Evolutionary conservation across 2,797 vertebrate genomes (phyloP).

Genomic region (Euthynnus affinis): DNA sequence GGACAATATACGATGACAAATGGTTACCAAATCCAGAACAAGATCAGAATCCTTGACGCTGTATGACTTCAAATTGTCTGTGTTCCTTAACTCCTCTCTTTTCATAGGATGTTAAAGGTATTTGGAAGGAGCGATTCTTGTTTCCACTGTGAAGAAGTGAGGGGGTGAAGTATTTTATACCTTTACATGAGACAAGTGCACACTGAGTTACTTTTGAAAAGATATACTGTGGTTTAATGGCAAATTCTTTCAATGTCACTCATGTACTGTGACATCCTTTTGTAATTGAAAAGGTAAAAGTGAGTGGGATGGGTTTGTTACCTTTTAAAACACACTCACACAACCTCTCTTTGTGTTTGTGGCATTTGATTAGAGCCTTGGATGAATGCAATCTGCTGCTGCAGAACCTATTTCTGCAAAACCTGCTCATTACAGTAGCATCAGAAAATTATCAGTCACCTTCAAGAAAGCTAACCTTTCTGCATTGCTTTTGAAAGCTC

Average conservation of each 20-base stretch:
- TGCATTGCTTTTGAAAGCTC: constrained; percentile 2
- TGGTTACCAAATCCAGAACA: constrained; percentile 35
- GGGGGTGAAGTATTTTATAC: constrained; percentile 8
- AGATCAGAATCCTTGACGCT: constrained; percentile 12
- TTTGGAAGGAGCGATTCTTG: background rate
- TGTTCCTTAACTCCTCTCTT: constrained; percentile 1
- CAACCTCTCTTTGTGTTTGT: constrained; percentile 8
- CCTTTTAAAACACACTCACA: constrained; percentile 38
- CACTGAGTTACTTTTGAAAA: constrained; percentile 28
- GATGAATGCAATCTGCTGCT: constrained; percentile 19
- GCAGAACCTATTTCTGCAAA: constrained; percentile 14
- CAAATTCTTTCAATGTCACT: constrained; percentile 49
- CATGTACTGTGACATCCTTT: constrained; percentile 21
- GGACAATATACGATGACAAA: constrained; percentile 54
- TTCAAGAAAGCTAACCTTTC: constrained; percentile 41
- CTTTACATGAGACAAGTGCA: constrained; percentile 22
- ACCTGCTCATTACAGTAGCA: constrained; percentile 30
- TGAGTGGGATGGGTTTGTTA: constrained; percentile 42
- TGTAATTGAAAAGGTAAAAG: constrained; percentile 52
- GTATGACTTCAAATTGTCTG: constrained; percentile 3
- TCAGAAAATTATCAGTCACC: constrained; percentile 36
- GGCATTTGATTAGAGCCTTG: constrained; percentile 18
- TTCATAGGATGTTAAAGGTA: constrained; percentile 14
- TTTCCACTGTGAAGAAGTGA: constrained; percentile 28
- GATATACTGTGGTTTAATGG: constrained; percentile 35